Base-by-base conservation (phyloP, 1,140 invertebrate genomes). In the Neodiprion fabricii region DNA sequence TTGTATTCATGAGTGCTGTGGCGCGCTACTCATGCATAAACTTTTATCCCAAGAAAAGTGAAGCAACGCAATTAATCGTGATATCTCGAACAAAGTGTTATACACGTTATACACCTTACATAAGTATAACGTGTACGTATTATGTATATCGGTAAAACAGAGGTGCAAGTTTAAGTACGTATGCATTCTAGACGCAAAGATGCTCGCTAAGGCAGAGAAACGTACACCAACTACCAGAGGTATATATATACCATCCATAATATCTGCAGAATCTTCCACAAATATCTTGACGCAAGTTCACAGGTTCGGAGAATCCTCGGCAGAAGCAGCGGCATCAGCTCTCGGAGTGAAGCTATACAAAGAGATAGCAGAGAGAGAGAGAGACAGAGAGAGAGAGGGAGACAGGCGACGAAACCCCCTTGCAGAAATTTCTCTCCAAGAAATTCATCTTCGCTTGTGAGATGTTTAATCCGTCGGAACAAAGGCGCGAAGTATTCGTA, bases 311-410 rank as follows among this genome's bases (percentile, higher is more conserved):
- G 28, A 40, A 40, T 1, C 28, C 40, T 21, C 72, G 47, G 40
- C 65, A n/a, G 66, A 67, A 70, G 67, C 49, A 70, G n/a, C 50
- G 14, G 14, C 49, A 50, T 70, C 8, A 49, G 8, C 21, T 71
- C 9, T 49, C 49, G n/a, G 9, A 53, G 48, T 28, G 14, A 48
- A 67, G 53, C 66, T 47, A 17, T 48, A 47, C 50, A 11, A 14
- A 71, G 2, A 12, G 12, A 10, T 53, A 14, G 14, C 70, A 47
- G 23, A 75, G 66, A 40, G 72, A 48, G 23, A 75, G 66, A 40
- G 72, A n/a, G 48, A 71, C 48, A 74, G 70, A 47, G 23, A 75
- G 66, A 40, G 72, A n/a, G 48, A 71, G 53, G 23, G 12, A 48
- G 50, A 74, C 48, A 21, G 61, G 72, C 65, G 5, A 8, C 1